Evolutionary conservation across 1,140 invertebrate species (phyloP).

Genomic region (Muscidifurax raptorellus): DNA sequence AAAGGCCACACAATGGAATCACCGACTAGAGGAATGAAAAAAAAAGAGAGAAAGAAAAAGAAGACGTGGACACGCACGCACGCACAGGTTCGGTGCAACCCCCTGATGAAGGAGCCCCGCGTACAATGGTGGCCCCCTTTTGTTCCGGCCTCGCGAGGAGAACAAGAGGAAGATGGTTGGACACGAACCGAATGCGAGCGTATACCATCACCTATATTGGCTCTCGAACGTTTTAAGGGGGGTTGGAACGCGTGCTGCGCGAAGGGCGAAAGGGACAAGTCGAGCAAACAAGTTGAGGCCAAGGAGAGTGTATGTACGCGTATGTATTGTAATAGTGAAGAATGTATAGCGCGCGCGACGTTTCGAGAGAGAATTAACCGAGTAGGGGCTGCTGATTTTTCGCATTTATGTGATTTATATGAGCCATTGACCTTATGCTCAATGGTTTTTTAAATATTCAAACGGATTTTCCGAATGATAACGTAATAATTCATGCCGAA

Average conservation of each 20-base stretch:
- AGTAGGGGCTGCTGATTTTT: too few relatives aligned
- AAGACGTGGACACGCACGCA: background rate
- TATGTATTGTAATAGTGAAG: too few relatives aligned
- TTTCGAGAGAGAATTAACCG: too few relatives aligned
- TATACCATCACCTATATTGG: background rate
- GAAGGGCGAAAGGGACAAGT: constrained; percentile 54
- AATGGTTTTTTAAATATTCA: too few relatives aligned
- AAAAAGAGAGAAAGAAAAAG: background rate
- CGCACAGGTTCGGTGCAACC: constrained; percentile 7
- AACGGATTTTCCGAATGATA: too few relatives aligned
- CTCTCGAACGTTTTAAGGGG: background rate
- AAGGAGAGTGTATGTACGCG: too few relatives aligned
- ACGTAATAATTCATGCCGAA: too few relatives aligned
- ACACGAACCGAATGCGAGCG: background rate
- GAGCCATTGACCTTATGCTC: too few relatives aligned
- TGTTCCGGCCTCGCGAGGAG: background rate
- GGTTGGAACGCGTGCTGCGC: constrained; percentile 38
- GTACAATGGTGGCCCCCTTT: background rate
- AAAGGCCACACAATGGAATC: background rate
- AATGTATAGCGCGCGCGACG: too few relatives aligned
- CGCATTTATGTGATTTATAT: too few relatives aligned
- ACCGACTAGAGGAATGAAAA: background rate
- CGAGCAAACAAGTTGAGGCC: background rate
- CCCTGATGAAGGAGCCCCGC: background rate
- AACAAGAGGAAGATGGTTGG: constrained; percentile 28